Base-by-base conservation (phyloP, 2,888 invertebrate genomes). In the Salticus scenicus region DNA sequence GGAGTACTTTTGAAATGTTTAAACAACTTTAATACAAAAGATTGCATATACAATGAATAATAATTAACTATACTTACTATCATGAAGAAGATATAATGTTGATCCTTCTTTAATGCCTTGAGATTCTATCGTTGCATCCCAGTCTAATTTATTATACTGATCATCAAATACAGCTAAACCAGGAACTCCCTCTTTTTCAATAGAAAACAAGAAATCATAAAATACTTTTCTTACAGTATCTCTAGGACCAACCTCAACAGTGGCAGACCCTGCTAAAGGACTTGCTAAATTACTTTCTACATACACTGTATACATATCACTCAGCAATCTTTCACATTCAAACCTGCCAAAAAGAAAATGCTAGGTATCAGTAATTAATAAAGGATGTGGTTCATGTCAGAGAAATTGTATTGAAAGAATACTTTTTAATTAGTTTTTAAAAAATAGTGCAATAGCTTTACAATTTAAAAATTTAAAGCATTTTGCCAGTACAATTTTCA, bases 201-300 rank as follows among this genome's bases (percentile, higher is more conserved):
- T 8, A 31, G 66, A 14, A 67, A 28, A 30, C 30, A 84, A 42
- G 42, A 73, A 84, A 17, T 67, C 67, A 51, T 20, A 63, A 24
- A 78, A 27, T 12, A 84, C 57, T 30, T 66, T 71, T 27, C 73
- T 31, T 12, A 78, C 73, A 33, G 47, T 73, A 24, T 77, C 72
- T 63, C 31, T 72, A 7, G 83, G 77, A 33, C 64, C 72, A 12
- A 84, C 42, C 41, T 77, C 72, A 24, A 84, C 31, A 20, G 66
- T 51, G 14, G 64, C 20, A 69, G 28, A 28, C 31, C 77, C 83
- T 28, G 76, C 67, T 57, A 84, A 73, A 71, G 77, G 83, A 57
- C 67, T 77, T 63, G 83, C 83, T 42, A 84, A 73, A 51, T 30
- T 73, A 30, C 83, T 84, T 67, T 84, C 83, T 37, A 84, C 27